Evolutionary conservation across 2,888 invertebrate species (phyloP), one percentile per base, ranked within the genome.

Genomic region (Cheilosia grossa): DNA sequence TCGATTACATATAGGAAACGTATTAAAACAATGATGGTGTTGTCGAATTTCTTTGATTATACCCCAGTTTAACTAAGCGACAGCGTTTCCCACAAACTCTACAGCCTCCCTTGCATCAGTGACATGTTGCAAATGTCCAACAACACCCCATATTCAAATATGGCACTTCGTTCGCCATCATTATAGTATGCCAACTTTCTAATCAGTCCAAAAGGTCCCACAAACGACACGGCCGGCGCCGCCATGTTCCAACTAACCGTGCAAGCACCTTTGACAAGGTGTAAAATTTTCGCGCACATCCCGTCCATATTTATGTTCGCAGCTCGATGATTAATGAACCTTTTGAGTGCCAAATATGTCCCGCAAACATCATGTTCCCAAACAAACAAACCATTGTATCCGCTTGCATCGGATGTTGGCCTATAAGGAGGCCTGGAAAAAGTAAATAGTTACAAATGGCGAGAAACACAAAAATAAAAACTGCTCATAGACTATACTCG

Each of bases 281-380:
- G 85, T 85, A 81, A 85, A 82, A 81, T 85, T 75, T 54, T 83
- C 80, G 83, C 80, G 80, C 83, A 83, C 80, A 83, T 83, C 83
- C 83, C 80, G 73, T 83, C 80, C 80, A 74, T 80, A 83, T 72
- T 79, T 83, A 83, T 79, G 83, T 77, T 81, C 72, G 81, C 61
- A 75, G 72, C 67, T 75, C 77, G 85, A 85, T 85, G 85, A 85
- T 85, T 85, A 85, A 85, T 85, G 85, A 85, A 81, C 85, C 81
- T 85, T 81, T 85, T 70, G 81, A 85, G 85, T 85, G 85, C 85
- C 81, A 85, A 85, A 85, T 85, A 85, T 81, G 85, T 85, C 85
- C 67, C 75, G 59, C 81, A 85, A 85, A 85, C 85, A 85, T 81
- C 81, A 85, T 85, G 85, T 85, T 85, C 66, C 61, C 61, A 63